Base-by-base conservation (phyloP, 2,113 vertebrate species). In the Ciconia stormi region DNA sequence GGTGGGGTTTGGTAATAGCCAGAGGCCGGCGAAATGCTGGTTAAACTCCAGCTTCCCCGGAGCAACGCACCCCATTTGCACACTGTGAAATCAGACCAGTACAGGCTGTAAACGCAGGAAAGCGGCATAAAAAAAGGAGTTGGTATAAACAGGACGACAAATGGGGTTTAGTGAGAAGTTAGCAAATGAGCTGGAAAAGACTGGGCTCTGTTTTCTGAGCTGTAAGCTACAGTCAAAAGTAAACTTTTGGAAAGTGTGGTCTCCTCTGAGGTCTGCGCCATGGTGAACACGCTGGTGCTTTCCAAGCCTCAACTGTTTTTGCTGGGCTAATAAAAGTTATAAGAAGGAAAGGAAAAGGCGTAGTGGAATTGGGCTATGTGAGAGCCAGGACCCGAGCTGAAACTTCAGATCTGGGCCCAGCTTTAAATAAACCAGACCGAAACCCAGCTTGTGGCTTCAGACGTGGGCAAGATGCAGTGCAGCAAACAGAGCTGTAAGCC, bases 271-370 rank as follows among this genome's bases (percentile, higher is more conserved):
- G 59, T 77, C 84, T 67, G 74, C 2, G 7, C 53, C 14, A 13
- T 3, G 69, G 74, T 7, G 73, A 55, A 16, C 40, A 2, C 14
- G 1, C 12, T 2, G 84, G 42, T 23, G 84, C 70, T 73, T 63
- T 94, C 89, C 81, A 89, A 89, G 40, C 89, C 89, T 78, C 76
- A 29, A 3, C 44, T 63, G 49, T 29, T 93, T 86, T 56, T 77
- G 62, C 77, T 63, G 89, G 71, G 65, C 61, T 82, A 36, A 86
- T 92, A 79, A 94, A 94, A 73, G 47, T 44, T 58, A 20, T 14
- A 47, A 59, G 92, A 47, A 80, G 34, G 16, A 5, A 36, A 89
- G 65, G 70, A 27, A 52, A 94, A 69, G 92, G 69, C 4, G n/a
- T 53, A 52, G 86, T 59, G 71, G 61, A 86, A 82, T 47, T 4